These are phyloP conservation scores for Indri indri DNA, from an alignment of 2,113 vertebrate species.

Conservation along the genomic window DNA sequence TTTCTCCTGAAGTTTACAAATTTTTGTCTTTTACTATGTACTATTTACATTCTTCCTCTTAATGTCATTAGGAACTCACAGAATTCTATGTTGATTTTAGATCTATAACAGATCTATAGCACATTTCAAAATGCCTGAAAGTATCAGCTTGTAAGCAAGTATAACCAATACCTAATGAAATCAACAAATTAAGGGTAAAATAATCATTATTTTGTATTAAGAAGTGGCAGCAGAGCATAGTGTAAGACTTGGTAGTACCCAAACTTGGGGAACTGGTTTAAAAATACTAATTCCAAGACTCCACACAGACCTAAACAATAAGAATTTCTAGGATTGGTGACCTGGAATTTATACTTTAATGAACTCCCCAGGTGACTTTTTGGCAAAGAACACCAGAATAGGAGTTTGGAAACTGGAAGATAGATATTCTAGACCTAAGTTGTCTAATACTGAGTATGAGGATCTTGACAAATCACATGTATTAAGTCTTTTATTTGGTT, in stretches of 20 bases:
- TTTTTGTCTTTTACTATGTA: not conserved
- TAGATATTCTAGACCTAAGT: not conserved
- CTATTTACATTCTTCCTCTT: not conserved
- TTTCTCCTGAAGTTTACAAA: not conserved
- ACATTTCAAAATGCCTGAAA: slow-evolving; percentile 3
- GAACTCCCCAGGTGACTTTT: not conserved
- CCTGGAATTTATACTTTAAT: not conserved
- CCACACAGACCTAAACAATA: not conserved
- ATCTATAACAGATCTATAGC: not conserved
- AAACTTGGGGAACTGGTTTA: not conserved
- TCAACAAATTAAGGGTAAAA: not conserved
- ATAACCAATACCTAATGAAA: not conserved
- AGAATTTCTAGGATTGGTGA: not conserved
- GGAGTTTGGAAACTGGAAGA: not conserved
- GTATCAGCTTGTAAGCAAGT: not conserved
- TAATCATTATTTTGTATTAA: not conserved
- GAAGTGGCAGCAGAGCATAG: not conserved
- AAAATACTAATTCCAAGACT: not conserved
- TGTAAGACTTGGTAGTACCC: not conserved
- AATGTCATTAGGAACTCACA: not conserved
- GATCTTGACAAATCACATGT: not conserved
- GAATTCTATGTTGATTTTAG: not conserved
- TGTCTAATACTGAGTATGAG: not conserved
- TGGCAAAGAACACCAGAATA: not conserved
- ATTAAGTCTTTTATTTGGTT: not conserved